Conservation (phyloP, 2,113 vertebrate genomes). For the Myanophis thanlyinensis region DNA sequence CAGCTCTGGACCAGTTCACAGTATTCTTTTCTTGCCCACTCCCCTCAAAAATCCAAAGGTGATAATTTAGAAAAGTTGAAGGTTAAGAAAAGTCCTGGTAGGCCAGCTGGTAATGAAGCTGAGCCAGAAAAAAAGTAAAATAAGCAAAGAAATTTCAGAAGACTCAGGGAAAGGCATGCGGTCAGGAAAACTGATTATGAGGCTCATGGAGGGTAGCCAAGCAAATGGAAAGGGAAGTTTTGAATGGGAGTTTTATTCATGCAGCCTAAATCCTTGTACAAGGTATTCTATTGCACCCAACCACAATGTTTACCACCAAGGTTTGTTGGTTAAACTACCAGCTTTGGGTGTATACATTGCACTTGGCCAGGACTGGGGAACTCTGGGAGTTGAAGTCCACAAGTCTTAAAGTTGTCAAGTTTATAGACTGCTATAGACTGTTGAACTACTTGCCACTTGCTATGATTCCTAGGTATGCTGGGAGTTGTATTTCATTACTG, state of each 20-base stretch:
- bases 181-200: background rate
- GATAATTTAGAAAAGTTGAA: background rate
- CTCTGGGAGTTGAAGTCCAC: background rate
- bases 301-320: background rate
- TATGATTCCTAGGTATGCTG: background rate
- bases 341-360: background rate
- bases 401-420: background rate
- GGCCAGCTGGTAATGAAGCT: background rate
- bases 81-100: background rate
- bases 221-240: background rate
- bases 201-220: background rate
- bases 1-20: too few relatives aligned
- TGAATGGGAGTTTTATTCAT: background rate
- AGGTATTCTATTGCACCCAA: background rate
- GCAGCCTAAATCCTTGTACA: background rate
- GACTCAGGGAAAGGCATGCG: background rate
- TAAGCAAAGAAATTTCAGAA: background rate
- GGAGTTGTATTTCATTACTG: background rate
- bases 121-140: background rate
- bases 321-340: background rate
- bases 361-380: background rate
- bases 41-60: background rate
- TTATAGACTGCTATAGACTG: background rate
- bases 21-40: too few relatives aligned
- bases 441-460: background rate